phyloP scores from a whole-genome alignment of 2,113 vertebrate genomes.

The Chlorodrepanis virens region DNA sequence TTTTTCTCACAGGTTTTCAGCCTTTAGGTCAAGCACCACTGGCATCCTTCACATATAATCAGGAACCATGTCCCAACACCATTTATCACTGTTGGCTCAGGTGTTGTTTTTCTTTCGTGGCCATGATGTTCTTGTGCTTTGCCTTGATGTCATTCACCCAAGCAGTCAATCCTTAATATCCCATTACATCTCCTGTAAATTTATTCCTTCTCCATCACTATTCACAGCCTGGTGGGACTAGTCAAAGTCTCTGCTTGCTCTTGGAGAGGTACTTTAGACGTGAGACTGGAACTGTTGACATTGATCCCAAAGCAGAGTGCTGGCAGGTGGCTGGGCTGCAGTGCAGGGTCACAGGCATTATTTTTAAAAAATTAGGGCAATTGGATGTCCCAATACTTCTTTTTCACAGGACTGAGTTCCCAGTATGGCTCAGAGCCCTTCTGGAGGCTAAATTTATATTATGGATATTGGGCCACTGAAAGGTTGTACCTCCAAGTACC shows the following conservation, averaged over 20 bases:
- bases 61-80: background rate
- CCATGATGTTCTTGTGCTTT: background rate
- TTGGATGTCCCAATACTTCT: background rate
- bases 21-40: background rate
- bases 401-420: background rate
- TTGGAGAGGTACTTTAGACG: background rate
- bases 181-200: background rate
- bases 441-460: background rate
- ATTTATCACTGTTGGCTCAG: background rate
- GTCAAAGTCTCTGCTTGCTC: background rate
- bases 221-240: background rate
- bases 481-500: background rate
- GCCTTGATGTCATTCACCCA: background rate
- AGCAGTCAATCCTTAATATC: background rate
- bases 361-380: background rate
- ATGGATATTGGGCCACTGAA: accelerated
- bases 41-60: background rate
- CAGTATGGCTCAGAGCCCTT: background rate
- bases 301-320: background rate
- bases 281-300: background rate
- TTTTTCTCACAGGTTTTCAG: background rate
- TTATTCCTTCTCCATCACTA: background rate
- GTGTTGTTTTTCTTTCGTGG: background rate
- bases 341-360: background rate
- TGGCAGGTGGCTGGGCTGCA: background rate